A percentile compares a stretch with the other conserved stretches of the same genome.
These are phyloP conservation scores for Cephonodes hylas DNA, from an alignment of 2,888 invertebrate species.

Conservation along the genomic window DNA sequence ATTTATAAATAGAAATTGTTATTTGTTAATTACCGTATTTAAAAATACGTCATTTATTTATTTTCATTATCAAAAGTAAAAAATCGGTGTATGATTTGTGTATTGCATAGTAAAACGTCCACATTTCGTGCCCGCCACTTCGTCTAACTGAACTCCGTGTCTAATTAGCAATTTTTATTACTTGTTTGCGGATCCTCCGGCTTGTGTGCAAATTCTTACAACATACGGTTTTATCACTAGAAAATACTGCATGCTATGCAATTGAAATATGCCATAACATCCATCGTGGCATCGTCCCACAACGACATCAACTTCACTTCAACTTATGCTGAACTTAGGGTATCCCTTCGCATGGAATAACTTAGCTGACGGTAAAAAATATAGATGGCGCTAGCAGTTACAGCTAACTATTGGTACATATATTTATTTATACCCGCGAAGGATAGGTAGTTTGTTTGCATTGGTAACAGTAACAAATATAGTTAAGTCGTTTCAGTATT, in stretches of 20 bases:
- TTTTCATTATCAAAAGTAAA: too few species aligned
- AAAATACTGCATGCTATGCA: not conserved
- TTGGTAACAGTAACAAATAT: too few species aligned
- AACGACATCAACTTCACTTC: too few species aligned
- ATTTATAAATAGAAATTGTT: too few species aligned
- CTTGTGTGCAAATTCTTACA: not conserved
- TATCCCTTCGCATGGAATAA: not conserved
- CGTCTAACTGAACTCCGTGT: slow-evolving; percentile 5
- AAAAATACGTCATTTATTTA: too few species aligned
- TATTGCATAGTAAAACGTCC: not conserved
- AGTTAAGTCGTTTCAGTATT: too few species aligned
- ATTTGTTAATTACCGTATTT: too few species aligned
- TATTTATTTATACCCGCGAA: too few species aligned
- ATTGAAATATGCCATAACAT: not conserved
- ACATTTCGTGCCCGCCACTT: not conserved
- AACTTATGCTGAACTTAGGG: too few species aligned
- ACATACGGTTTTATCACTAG: not conserved
- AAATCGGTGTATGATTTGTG: not conserved
- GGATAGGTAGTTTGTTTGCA: too few species aligned
- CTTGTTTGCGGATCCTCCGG: not conserved
- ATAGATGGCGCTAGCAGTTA: not conserved
- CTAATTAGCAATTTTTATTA: slow-evolving; percentile 10
- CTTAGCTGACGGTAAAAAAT: not conserved
- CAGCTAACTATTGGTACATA: not conserved
- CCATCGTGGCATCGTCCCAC: not conserved